A percentile compares a stretch with the other conserved stretches of the same genome.
Evolutionary conservation across 2,888 invertebrate species (phyloP).

Genomic region (Drosophila hamatofila): DNA sequence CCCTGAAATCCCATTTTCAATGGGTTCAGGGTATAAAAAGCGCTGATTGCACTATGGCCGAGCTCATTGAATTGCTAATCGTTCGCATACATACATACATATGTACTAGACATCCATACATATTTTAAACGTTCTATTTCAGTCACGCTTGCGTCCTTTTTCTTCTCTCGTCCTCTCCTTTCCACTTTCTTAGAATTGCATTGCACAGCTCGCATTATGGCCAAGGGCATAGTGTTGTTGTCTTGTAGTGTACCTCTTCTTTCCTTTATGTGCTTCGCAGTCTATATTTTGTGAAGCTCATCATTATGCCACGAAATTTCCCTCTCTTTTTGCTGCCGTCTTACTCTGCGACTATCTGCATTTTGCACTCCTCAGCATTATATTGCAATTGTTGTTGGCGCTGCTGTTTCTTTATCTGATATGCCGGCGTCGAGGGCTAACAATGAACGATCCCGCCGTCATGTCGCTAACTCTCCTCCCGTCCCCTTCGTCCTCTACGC

Average conservation of each 20-base stretch:
- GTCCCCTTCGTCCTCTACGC: not conserved
- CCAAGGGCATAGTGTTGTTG: not conserved
- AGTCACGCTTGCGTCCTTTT: not conserved
- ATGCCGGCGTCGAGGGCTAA: conserved; percentile 7
- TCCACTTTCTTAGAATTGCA: not conserved
- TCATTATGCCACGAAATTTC: not conserved
- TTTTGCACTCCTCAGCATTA: conserved; percentile 36
- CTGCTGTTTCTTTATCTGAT: conserved; percentile 12
- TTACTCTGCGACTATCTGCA: conserved; percentile 9
- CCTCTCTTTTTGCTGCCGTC: not conserved
- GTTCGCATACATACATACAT: too few relatives aligned
- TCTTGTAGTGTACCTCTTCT: not conserved
- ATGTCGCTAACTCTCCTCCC: not conserved
- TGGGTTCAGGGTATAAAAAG: too few relatives aligned
- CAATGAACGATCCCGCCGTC: conserved; percentile 9
- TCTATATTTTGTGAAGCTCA: not conserved
- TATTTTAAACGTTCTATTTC: too few relatives aligned
- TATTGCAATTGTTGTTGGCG: conserved; percentile 18
- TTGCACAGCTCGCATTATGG: not conserved
- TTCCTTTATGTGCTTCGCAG: not conserved
- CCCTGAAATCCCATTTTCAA: too few relatives aligned
- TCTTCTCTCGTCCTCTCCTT: not conserved
- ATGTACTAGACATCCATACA: too few relatives aligned
- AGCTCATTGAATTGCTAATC: too few relatives aligned
- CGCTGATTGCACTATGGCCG: too few relatives aligned